Conservation (phyloP, 2,797 vertebrate genomes). For the Lindbergichthys nudifrons region DNA sequence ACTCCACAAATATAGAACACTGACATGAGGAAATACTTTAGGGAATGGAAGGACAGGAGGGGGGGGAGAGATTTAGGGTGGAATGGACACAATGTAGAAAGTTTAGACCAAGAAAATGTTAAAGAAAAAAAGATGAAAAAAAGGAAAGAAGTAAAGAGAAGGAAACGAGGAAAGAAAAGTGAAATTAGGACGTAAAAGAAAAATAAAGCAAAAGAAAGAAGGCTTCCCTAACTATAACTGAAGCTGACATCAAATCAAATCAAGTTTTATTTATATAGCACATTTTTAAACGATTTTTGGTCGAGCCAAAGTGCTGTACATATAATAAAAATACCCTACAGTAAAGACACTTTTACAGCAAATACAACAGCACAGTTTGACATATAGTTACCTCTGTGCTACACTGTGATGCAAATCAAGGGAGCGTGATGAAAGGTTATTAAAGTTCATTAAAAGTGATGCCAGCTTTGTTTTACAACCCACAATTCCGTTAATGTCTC, state of each 20-base stretch:
- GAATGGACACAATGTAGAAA: neutral
- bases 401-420: slow-evolving; percentile 11
- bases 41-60: neutral
- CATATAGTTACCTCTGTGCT: neutral
- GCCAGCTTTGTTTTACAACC: slow-evolving; percentile 34
- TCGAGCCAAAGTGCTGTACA: no score
- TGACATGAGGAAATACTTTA: slow-evolving; percentile 15
- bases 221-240: slow-evolving; percentile 26
- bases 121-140: neutral
- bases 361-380: no score
- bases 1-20: slow-evolving; percentile 54
- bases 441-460: slow-evolving; percentile 34
- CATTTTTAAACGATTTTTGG: no score
- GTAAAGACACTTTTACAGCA: no score
- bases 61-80: neutral
- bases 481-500: slow-evolving; percentile 33
- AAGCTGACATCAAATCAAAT: no score
- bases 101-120: neutral
- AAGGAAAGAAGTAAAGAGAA: neutral
- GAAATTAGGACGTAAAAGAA: neutral
- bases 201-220: slow-evolving; percentile 15
- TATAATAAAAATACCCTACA: no score
- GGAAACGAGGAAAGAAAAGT: neutral
- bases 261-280: no score
- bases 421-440: slow-evolving; percentile 33